phyloP scores from a whole-genome alignment of 2,888 invertebrate species.

The Liodrosophila aerea region DNA sequence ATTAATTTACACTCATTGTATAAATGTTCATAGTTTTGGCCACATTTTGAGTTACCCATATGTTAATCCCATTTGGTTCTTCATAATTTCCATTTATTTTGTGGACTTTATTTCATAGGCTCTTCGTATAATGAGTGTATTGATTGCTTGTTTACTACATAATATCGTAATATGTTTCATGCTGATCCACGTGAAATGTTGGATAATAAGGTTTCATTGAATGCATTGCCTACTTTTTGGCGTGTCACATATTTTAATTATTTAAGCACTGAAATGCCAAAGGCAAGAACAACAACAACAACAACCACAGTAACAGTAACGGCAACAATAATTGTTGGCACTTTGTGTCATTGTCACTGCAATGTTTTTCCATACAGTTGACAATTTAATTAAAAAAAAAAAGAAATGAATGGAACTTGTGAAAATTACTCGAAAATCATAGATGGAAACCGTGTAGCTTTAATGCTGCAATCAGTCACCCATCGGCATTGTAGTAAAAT shows the following conservation, averaged over 20 bases:
- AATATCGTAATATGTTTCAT: too few species aligned
- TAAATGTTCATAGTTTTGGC: too few species aligned
- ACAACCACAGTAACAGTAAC: constrained; percentile 7
- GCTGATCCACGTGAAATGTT: too few species aligned
- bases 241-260: constrained; percentile 31
- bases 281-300: constrained; percentile 10
- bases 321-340: constrained; percentile 9
- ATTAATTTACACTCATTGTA: too few species aligned
- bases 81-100: too few species aligned
- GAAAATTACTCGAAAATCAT: not conserved
- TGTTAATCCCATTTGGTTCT: too few species aligned
- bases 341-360: constrained; percentile 1
- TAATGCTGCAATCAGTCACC: constrained; percentile 11
- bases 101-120: too few species aligned
- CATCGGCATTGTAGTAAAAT: not conserved
- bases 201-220: not conserved
- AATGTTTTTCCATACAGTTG: constrained; percentile 12
- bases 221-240: constrained; percentile 17
- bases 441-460: constrained; percentile 11
- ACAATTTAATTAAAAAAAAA: constrained; percentile 29
- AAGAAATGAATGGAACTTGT: constrained; percentile 5
- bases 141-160: too few species aligned
- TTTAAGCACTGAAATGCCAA: constrained; percentile 27
- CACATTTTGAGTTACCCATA: too few species aligned
- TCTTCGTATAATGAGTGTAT: too few species aligned